Conservation (phyloP, 2,797 vertebrate genomes). For the Artibeus jamaicensis region DNA sequence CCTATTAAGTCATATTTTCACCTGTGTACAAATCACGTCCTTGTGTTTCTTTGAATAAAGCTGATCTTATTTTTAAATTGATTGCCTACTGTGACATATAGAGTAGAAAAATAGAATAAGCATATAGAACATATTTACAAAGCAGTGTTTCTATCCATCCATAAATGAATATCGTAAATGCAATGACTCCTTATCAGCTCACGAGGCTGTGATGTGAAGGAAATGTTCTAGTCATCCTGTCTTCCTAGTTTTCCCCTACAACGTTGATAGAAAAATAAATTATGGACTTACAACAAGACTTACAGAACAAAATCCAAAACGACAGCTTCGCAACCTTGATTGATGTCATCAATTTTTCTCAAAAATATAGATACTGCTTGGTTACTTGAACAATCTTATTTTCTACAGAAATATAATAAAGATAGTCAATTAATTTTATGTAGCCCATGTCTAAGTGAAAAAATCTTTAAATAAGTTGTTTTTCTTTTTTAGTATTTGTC, state of each 20-base stretch:
- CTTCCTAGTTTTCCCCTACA: neutral
- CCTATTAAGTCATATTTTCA: neutral
- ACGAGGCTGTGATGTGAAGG: neutral
- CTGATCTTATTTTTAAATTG: slow-evolving; percentile 25
- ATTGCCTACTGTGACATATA: neutral
- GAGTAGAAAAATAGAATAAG: neutral
- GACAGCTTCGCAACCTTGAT: neutral
- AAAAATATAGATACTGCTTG: neutral
- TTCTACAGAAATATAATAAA: neutral
- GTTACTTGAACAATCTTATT: neutral
- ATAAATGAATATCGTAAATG: slow-evolving; percentile 8
- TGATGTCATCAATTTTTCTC: neutral
- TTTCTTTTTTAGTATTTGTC: neutral
- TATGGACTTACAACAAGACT: neutral
- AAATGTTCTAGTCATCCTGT: neutral
- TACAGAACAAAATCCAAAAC: neutral
- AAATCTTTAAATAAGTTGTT: neutral
- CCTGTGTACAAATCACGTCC: slow-evolving; percentile 9
- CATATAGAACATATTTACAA: neutral
- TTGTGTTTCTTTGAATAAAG: neutral
- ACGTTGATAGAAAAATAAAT: neutral
- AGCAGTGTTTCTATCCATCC: neutral
- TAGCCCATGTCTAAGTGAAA: neutral
- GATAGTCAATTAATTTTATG: neutral
- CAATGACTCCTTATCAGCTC: neutral